Evolutionary conservation across 1,140 invertebrate genomes (phyloP), one percentile per base, ranked within the genome.

Genomic region (Drosophila yakuba): DNA sequence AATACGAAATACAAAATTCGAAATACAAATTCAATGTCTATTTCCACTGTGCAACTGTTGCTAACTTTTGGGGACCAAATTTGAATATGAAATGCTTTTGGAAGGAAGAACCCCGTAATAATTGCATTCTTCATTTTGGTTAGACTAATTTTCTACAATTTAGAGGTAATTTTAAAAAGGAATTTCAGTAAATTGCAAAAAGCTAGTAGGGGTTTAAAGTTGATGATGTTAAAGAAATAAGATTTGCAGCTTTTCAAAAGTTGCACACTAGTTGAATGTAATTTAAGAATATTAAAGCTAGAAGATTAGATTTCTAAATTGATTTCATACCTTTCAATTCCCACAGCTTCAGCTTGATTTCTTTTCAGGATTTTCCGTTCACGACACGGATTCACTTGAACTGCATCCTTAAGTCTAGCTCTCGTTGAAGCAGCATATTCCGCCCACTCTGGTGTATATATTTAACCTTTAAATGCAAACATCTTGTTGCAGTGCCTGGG

Each of bases 41-140:
- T 17, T 35, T 51, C n/a, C 48, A 35, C 48, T 12, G 48, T 36
- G 48, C 48, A 51, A 51, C 48, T 17, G 48, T 51, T 51, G 48
- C 28, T 32, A 32, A 32, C 28, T 32, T 32, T 3, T n/a, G 28
- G 5, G 5, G 2, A n/a, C 3, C 8, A 12, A 17, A 12, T 8
- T 50, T 32, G 25, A 50, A 50, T 50, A 50, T 50, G 47, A 50
- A 50, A 50, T 32, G 48, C 15, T 11, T 32, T 51, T 25, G 6
- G 3, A 2, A 43, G 25, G 10, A 15, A 50, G n/a, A 25, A 4
- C 45, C 2, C 23, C n/a, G 4, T 17, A 35, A 36, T 36, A 51
- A 51, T 51, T 51, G 48, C 48, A 35, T 4, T 17, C 3, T 10
- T 17, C 4, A 10, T 11, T 32, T 50, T 15, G 47, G 47, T 2